These are phyloP conservation scores for Gobiocypris rarus DNA, from an alignment of 2,113 vertebrate genomes.

Conservation along the genomic window DNA sequence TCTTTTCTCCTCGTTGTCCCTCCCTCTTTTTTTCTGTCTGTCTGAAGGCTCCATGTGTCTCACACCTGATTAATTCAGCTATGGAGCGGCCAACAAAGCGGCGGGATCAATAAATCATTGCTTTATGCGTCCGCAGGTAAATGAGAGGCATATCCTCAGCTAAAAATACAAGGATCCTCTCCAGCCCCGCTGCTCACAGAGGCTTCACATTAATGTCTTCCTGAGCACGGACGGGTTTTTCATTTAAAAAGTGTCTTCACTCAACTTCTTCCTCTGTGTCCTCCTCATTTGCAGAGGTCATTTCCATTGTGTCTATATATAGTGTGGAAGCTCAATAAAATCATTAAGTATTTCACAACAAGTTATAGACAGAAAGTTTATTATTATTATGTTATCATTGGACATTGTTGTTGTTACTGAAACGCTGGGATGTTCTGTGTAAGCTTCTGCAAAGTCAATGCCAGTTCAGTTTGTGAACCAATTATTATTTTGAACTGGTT, in stretches of 20 bases:
- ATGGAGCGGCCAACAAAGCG: slow-evolving; percentile 63
- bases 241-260: slow-evolving; percentile 64
- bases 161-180: slow-evolving; percentile 68
- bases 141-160: slow-evolving; percentile 72
- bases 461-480: not conserved
- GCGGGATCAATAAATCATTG: slow-evolving; percentile 78
- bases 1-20: slow-evolving; percentile 52
- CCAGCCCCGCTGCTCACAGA: slow-evolving; percentile 63
- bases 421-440: not conserved
- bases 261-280: slow-evolving; percentile 54
- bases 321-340: not conserved
- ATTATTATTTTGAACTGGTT: not conserved
- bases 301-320: not conserved
- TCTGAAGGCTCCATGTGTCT: slow-evolving; percentile 76
- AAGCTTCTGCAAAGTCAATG: not conserved
- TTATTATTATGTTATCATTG: not conserved
- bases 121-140: slow-evolving; percentile 76
- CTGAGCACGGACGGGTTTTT: slow-evolving; percentile 53
- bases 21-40: slow-evolving; percentile 60
- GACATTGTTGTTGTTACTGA: not conserved
- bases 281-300: slow-evolving; percentile 28
- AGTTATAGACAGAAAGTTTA: not conserved
- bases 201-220: slow-evolving; percentile 71
- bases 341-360: not conserved
- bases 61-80: slow-evolving; percentile 81